Conservation (phyloP, 1,140 invertebrate species). For the Odontomachus brunneus region DNA sequence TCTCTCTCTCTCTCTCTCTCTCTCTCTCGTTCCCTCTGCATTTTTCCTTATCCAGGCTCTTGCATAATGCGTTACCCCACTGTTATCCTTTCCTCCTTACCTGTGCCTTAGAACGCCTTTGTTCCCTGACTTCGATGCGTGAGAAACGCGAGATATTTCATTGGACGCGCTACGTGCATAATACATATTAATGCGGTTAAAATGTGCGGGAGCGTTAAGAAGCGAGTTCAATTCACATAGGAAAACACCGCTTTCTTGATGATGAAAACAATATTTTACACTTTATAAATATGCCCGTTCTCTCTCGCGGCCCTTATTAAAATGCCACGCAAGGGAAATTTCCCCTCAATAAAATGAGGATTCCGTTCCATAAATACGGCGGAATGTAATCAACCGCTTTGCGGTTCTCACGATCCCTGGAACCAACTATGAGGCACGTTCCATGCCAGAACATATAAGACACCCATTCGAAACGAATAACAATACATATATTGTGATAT, state of each 20-base stretch:
- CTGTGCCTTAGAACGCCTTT: constrained; percentile 17
- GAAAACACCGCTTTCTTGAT: no score
- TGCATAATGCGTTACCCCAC: constrained; percentile 34
- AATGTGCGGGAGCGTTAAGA: background rate
- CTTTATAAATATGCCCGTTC: constrained; percentile 4
- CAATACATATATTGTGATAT: constrained; percentile 74
- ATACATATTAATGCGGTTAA: constrained; percentile 20
- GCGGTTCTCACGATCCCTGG: constrained; percentile 71
- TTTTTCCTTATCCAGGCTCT: constrained; percentile 28
- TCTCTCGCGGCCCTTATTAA: background rate
- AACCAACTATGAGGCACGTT: constrained; percentile 75
- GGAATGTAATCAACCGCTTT: constrained; percentile 63
- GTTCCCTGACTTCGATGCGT: constrained; percentile 27
- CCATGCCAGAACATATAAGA: constrained; percentile 61
- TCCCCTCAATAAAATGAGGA: constrained; percentile 51
- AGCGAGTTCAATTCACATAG: background rate
- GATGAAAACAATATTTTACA: background rate
- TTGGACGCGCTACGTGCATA: constrained; percentile 17
- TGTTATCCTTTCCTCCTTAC: constrained; percentile 10
- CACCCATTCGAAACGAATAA: constrained; percentile 74
- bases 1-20: background rate
- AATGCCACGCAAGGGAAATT: constrained; percentile 30
- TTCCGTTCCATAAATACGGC: constrained; percentile 55
- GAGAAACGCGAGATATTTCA: constrained; percentile 21
- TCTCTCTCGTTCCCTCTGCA: constrained; percentile 8